These are phyloP conservation scores for Monoplex corrugatus DNA, from an alignment of 2,888 invertebrate species.

Conservation along the genomic window DNA sequence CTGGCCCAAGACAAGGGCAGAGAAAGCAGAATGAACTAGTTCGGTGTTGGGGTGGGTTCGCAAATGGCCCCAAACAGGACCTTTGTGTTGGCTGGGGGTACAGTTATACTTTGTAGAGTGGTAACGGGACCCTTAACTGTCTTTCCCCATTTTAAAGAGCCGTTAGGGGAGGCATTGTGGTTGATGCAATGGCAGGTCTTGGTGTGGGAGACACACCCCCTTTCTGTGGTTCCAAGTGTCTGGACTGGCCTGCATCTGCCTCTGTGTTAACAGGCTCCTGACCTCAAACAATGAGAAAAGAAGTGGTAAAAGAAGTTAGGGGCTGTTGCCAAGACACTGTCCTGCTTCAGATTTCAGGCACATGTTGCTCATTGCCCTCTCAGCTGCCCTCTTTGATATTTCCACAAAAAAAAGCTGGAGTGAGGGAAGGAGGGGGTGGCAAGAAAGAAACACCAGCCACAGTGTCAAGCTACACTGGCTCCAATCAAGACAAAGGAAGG, in stretches of 20 bases:
- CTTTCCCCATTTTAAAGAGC: too few species aligned
- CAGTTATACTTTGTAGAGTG: not conserved
- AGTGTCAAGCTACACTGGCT: not conserved
- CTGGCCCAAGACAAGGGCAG: constrained; percentile 25
- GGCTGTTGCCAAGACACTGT: not conserved
- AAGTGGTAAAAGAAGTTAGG: not conserved
- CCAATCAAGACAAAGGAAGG: constrained; percentile 23
- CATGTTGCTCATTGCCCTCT: not conserved
- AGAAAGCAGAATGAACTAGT: not conserved
- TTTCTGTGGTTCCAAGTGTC: not conserved
- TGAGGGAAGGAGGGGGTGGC: not conserved
- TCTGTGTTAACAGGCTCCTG: not conserved
- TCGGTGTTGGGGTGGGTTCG: not conserved
- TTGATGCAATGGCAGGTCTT: too few species aligned
- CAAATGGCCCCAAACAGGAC: not conserved
- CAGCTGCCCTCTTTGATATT: too few species aligned
- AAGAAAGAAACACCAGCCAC: not conserved
- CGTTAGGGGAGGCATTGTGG: too few species aligned
- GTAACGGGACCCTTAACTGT: not conserved
- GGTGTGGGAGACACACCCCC: not conserved
- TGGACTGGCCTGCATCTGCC: constrained; percentile 3
- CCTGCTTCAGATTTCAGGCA: too few species aligned
- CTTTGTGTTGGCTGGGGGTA: not conserved
- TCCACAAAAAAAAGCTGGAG: too few species aligned
- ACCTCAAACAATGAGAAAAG: not conserved